Conservation (phyloP, 2,888 invertebrate species). For the Petrolisthes cinctipes region DNA sequence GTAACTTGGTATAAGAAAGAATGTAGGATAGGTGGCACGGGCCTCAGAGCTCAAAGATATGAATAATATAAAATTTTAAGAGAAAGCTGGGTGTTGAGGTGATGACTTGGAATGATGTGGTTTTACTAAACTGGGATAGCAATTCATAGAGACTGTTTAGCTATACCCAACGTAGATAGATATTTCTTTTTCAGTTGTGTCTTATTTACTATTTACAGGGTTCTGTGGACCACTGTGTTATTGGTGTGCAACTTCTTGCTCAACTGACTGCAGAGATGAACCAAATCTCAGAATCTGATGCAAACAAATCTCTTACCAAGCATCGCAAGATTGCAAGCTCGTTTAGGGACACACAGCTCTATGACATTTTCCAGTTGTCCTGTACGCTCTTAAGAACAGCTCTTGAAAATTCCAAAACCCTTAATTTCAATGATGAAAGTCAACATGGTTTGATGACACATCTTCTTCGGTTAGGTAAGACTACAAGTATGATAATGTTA, state of each 20-base stretch:
- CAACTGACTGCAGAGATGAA: constrained; percentile 97
- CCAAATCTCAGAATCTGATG: constrained; percentile 92
- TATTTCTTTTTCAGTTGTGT: not conserved
- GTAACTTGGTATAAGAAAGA: too few relatives aligned
- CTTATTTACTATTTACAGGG: constrained; percentile 75
- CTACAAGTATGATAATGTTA: not conserved
- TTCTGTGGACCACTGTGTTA: constrained; percentile 90
- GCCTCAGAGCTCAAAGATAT: too few relatives aligned
- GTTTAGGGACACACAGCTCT: constrained; percentile 93
- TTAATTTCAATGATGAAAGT: constrained; percentile 85
- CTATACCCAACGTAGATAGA: not conserved
- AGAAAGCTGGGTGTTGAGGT: not conserved
- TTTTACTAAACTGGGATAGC: not conserved
- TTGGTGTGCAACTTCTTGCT: constrained; percentile 94
- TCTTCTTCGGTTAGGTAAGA: constrained; percentile 63
- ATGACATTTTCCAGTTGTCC: constrained; percentile 94
- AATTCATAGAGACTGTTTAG: not conserved
- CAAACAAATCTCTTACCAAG: constrained; percentile 91
- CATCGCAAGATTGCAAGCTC: constrained; percentile 97
- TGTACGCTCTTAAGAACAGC: constrained; percentile 90
- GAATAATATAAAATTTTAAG: not conserved
- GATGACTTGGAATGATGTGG: not conserved
- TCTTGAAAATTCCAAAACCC: constrained; percentile 85
- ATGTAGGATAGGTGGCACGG: too few relatives aligned
- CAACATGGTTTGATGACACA: constrained; percentile 65